phyloP scores from a whole-genome alignment of 2,797 vertebrate genomes.

The Taeniopygia guttata region DNA sequence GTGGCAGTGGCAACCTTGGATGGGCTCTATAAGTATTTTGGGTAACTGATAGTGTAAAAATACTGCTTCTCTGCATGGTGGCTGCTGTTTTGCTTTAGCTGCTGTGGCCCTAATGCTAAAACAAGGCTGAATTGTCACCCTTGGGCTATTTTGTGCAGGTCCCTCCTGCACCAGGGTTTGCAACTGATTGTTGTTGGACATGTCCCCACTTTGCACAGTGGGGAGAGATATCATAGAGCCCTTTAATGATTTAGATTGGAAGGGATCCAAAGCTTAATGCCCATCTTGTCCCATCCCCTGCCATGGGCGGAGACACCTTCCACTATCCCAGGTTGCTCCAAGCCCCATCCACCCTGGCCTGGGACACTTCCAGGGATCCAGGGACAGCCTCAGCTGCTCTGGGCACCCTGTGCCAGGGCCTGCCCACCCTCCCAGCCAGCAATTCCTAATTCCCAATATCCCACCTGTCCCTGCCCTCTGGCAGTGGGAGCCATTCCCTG shows the following conservation, averaged over 20 bases:
- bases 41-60: not conserved
- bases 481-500: not conserved
- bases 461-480: not conserved
- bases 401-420: not conserved
- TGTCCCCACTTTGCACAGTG: not conserved
- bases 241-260: not conserved
- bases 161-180: not conserved
- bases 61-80: not conserved
- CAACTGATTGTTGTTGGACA: not conserved
- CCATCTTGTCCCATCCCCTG: rapidly evolving
- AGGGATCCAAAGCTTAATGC: not conserved
- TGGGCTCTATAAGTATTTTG: not conserved
- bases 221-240: not conserved
- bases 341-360: rapidly evolving
- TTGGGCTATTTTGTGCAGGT: not conserved
- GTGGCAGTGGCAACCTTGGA: not conserved
- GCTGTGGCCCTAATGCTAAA: not conserved
- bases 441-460: not conserved
- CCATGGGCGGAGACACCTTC: rapidly evolving
- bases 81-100: not conserved
- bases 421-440: rapidly evolving
- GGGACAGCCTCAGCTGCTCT: not conserved
- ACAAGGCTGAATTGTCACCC: rapidly evolving
- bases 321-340: rapidly evolving
- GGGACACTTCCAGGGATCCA: not conserved